Evolutionary conservation across 2,888 invertebrate genomes (phyloP).

Genomic region (Nomada fucata): DNA sequence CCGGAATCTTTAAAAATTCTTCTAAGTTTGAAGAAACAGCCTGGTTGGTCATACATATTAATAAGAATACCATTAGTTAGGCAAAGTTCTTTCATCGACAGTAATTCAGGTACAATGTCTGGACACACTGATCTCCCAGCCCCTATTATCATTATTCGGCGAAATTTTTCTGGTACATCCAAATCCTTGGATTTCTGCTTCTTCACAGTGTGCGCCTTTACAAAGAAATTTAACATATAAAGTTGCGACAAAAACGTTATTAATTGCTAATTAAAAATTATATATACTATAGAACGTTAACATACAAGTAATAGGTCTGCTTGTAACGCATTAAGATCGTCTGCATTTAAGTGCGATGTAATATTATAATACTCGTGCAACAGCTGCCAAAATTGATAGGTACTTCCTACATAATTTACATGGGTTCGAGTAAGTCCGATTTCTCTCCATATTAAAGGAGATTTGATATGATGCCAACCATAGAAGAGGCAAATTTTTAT

Average conservation of each 20-base stretch:
- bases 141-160: constrained; percentile 75
- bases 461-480: constrained; percentile 86
- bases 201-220: constrained; percentile 22
- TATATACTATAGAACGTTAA: not conserved
- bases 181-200: constrained; percentile 1
- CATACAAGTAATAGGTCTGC: constrained; percentile 75
- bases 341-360: constrained; percentile 77
- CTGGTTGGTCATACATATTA: constrained; percentile 75
- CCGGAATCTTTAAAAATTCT: constrained; percentile 65
- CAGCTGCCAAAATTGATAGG: constrained; percentile 87
- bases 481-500: constrained; percentile 85
- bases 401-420: constrained; percentile 86
- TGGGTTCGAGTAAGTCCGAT: constrained; percentile 86
- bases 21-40: constrained; percentile 69
- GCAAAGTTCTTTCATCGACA: constrained; percentile 70
- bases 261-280: not conserved
- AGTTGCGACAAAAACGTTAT: not conserved
- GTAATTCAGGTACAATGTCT: constrained; percentile 76
- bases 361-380: constrained; percentile 87
- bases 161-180: constrained; percentile 14
- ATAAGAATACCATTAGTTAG: constrained; percentile 72
- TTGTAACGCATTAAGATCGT: constrained; percentile 75
- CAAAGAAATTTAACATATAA: not conserved
- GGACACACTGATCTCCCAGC: constrained; percentile 71
- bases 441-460: constrained; percentile 88